phyloP scores from a whole-genome alignment of 2,113 vertebrate species.

The Muntiacus reevesi region DNA sequence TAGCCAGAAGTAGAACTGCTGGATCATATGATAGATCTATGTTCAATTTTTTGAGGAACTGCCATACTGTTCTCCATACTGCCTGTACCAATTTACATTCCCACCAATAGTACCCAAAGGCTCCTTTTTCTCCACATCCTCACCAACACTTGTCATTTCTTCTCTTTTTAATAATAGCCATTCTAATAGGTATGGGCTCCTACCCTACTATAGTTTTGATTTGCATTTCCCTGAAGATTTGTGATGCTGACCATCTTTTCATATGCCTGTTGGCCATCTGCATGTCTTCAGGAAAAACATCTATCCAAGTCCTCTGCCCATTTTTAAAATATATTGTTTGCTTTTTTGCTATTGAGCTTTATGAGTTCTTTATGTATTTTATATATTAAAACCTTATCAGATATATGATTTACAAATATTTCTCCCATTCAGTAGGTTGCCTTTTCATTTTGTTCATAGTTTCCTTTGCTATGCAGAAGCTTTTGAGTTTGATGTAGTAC shows the following conservation, averaged over 20 bases:
- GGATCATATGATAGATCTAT: background rate
- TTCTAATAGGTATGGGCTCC: background rate
- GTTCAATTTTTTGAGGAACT: background rate
- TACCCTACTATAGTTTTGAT: background rate
- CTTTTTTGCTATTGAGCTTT: background rate
- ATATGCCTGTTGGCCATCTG: background rate
- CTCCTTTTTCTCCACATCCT: background rate
- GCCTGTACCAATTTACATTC: background rate
- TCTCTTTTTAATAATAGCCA: background rate
- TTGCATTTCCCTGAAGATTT: background rate
- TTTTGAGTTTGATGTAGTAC: background rate
- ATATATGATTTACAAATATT: background rate
- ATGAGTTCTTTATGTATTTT: background rate
- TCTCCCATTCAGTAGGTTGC: background rate
- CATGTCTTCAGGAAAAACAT: background rate
- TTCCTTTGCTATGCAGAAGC: background rate
- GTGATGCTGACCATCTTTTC: background rate
- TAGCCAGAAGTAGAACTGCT: background rate
- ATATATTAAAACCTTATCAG: background rate
- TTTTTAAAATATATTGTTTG: background rate
- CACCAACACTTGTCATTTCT: background rate
- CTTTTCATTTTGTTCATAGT: background rate
- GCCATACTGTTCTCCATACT: background rate
- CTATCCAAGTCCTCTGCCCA: background rate
- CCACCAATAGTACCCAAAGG: background rate